Percentiles rank a stretch among this genome's conserved stretches.
Evolutionary conservation across 2,113 vertebrate genomes (phyloP).

Genomic region (Ictalurus punctatus): DNA sequence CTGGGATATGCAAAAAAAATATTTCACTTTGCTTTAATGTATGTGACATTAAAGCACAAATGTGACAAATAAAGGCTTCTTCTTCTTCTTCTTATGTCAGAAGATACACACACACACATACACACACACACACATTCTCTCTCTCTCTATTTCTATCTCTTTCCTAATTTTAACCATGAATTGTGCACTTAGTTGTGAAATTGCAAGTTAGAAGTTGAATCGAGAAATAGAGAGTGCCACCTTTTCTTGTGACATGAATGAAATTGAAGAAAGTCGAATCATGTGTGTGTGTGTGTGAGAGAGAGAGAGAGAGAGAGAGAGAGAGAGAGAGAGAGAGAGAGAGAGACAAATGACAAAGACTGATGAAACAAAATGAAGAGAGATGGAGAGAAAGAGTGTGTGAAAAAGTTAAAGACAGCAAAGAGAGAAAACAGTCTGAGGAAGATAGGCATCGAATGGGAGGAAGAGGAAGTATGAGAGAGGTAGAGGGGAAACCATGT

Average conservation of each 20-base stretch:
- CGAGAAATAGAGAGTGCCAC: not conserved
- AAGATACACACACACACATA: too few species aligned
- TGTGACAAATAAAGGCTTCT: too few species aligned
- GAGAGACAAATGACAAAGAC: not conserved
- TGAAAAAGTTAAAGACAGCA: not conserved
- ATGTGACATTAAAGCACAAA: too few species aligned
- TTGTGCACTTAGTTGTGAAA: not conserved
- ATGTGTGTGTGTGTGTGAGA: too few species aligned
- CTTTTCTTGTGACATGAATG: too few species aligned
- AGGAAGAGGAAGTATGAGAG: conserved; percentile 7
- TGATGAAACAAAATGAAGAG: not conserved
- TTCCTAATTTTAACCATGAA: not conserved
- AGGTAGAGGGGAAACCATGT: not conserved
- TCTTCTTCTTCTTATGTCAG: too few species aligned
- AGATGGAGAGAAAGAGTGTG: not conserved
- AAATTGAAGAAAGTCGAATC: too few species aligned
- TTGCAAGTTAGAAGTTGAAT: not conserved
- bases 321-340: not conserved
- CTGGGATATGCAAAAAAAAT: too few species aligned
- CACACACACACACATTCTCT: too few species aligned
- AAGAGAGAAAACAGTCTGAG: too few species aligned
- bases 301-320: not conserved
- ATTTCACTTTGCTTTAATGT: too few species aligned
- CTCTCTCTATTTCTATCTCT: not conserved
- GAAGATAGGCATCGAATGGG: not conserved